Conservation (phyloP, 92 coral and sea anemone species). For the Pocillopora grandis region DNA sequence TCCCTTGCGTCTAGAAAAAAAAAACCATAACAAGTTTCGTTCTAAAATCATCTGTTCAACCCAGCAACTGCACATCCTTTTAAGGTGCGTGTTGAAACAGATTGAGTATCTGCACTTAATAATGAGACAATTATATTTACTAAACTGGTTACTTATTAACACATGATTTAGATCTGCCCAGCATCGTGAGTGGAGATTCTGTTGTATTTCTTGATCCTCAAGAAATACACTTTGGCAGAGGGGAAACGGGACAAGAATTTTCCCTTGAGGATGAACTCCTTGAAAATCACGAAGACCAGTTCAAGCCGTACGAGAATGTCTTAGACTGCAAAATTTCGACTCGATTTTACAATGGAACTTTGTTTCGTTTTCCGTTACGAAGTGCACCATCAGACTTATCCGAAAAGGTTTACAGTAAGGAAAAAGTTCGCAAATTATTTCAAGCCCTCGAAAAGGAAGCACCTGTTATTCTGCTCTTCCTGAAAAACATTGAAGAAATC, state of each 20-base stretch:
- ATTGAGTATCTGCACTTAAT: neutral
- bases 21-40: too few relatives aligned
- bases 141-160: neutral
- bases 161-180: conserved; percentile 78
- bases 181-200: conserved; percentile 82
- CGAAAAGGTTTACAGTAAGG: conserved; percentile 67
- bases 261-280: conserved; percentile 60
- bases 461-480: conserved; percentile 72
- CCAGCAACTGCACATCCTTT: neutral
- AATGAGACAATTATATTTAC: neutral
- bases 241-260: conserved; percentile 78
- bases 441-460: conserved; percentile 79
- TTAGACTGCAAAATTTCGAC: conserved; percentile 70
- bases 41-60: too few relatives aligned
- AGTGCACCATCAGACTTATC: conserved; percentile 72
- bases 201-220: conserved; percentile 92
- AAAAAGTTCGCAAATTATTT: conserved; percentile 72
- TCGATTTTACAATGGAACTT: conserved; percentile 64
- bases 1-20: too few relatives aligned
- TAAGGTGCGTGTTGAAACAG: neutral
- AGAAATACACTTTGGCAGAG: conserved; percentile 76
- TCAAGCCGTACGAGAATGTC: conserved; percentile 79
- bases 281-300: conserved; percentile 63
- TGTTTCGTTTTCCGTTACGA: conserved; percentile 90
- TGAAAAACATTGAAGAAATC: conserved; percentile 85